phyloP scores from a whole-genome alignment of 2,888 invertebrate species.

The Caenorhabditis wallacei region DNA sequence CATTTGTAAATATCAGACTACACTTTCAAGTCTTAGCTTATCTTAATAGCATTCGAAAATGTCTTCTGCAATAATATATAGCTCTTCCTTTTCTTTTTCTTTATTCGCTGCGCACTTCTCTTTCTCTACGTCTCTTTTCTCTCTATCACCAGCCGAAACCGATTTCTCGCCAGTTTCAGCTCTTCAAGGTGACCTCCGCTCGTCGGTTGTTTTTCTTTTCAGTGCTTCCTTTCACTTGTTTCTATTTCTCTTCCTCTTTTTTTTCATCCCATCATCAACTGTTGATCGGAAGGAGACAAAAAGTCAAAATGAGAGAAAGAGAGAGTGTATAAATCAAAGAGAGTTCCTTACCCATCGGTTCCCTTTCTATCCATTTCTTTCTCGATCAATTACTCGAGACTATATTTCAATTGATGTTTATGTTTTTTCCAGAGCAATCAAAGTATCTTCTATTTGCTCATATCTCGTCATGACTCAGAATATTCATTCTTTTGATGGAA shows the following conservation, averaged over 20 bases:
- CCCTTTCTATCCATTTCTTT: conserved; percentile 26
- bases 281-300: conserved; percentile 41
- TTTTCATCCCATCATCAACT: conserved; percentile 30
- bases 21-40: neutral
- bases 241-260: conserved; percentile 28
- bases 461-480: too few species aligned
- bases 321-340: conserved; percentile 47
- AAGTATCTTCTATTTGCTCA: neutral
- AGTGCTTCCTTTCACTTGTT: conserved; percentile 34
- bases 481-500: neutral
- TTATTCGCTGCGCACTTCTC: conserved; percentile 2
- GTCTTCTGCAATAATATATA: conserved; percentile 4
- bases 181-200: conserved; percentile 35
- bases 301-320: conserved; percentile 28
- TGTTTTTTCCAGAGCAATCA: conserved; percentile 1
- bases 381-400: conserved; percentile 48
- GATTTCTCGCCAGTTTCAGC: conserved; percentile 29
- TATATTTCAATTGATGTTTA: conserved; percentile 38
- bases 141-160: conserved; percentile 5
- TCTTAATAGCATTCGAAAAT: conserved; percentile 9
- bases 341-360: conserved; percentile 20
- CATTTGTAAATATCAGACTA: too few species aligned
- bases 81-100: conserved; percentile 3
- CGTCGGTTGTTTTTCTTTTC: conserved; percentile 16
- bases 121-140: conserved; percentile 24